Conservation (phyloP, 2,888 invertebrate genomes). For the Stenolophus ochropezus region DNA sequence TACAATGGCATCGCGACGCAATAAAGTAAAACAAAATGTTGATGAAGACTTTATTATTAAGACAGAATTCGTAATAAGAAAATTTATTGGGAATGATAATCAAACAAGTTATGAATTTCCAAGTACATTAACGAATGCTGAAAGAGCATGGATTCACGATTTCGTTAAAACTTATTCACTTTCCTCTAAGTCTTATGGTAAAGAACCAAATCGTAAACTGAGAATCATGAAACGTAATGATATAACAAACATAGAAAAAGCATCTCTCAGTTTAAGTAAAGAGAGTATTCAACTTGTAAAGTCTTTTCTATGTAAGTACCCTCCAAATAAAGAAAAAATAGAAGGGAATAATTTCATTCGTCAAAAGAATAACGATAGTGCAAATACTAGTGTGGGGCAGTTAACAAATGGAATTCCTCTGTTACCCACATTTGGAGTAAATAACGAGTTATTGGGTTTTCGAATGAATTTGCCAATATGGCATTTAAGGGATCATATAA, state of each 20-base stretch:
- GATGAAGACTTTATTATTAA: conserved; percentile 47
- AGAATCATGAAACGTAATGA: conserved; percentile 56
- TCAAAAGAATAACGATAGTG: conserved; percentile 12
- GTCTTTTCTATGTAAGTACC: conserved; percentile 22
- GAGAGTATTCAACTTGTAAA: conserved; percentile 7
- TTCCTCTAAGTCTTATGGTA: conserved; percentile 89
- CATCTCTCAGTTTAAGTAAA: background rate
- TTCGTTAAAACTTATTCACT: conserved; percentile 81
- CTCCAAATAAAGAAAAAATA: background rate
- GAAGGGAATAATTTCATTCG: background rate
- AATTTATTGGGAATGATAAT: conserved; percentile 40
- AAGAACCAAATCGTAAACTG: conserved; percentile 71
- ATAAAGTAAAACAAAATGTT: conserved; percentile 13
- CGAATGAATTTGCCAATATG: conserved; percentile 83
- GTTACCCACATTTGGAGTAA: conserved; percentile 69
- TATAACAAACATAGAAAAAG: conserved; percentile 45
- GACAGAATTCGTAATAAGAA: conserved; percentile 26
- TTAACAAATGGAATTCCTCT: conserved; percentile 64
- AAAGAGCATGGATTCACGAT: conserved; percentile 87
- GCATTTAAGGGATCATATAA: conserved; percentile 79
- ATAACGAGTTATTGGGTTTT: conserved; percentile 77
- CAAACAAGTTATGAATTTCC: conserved; percentile 74
- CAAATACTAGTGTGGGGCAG: conserved; percentile 55
- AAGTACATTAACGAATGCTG: conserved; percentile 83
- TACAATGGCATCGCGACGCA: conserved; percentile 13